Evolutionary conservation across 2,888 invertebrate species (phyloP).

Genomic region (Megamerina dolium): DNA sequence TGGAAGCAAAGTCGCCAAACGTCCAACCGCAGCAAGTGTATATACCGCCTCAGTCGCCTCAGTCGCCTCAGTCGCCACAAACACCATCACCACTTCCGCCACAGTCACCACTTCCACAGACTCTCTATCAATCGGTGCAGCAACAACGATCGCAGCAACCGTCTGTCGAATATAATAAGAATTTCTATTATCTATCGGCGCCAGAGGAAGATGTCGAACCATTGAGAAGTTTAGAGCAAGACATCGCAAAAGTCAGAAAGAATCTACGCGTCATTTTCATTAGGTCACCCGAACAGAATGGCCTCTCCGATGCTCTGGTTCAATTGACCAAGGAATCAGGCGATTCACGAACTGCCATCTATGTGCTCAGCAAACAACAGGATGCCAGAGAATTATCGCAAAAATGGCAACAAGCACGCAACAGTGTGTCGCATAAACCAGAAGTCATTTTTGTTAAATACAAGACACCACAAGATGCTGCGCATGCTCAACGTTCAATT

Average conservation of each 20-base stretch:
- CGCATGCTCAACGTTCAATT: constrained; percentile 31
- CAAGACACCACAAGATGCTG: constrained; percentile 31
- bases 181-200: constrained; percentile 25
- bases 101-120: background rate
- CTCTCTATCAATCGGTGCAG: background rate
- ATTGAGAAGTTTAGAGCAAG: constrained; percentile 13
- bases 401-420: constrained; percentile 19
- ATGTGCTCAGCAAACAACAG: constrained; percentile 28
- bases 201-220: constrained; percentile 23
- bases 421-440: constrained; percentile 23
- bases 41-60: background rate
- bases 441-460: constrained; percentile 37
- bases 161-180: constrained; percentile 20
- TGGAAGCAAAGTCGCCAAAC: background rate
- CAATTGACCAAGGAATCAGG: constrained; percentile 23
- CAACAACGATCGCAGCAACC: constrained; percentile 10
- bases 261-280: constrained; percentile 30
- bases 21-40: background rate
- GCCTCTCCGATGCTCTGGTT: constrained; percentile 20
- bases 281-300: constrained; percentile 28
- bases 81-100: background rate
- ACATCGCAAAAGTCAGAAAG: constrained; percentile 18
- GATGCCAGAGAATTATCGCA: constrained; percentile 22
- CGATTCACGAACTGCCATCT: constrained; percentile 24
- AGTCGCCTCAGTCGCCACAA: background rate